Percentiles rank a stretch among this genome's conserved stretches.
These are phyloP conservation scores for Zaprionus gabonicus DNA, from an alignment of 1,140 invertebrate genomes.

Conservation along the genomic window DNA sequence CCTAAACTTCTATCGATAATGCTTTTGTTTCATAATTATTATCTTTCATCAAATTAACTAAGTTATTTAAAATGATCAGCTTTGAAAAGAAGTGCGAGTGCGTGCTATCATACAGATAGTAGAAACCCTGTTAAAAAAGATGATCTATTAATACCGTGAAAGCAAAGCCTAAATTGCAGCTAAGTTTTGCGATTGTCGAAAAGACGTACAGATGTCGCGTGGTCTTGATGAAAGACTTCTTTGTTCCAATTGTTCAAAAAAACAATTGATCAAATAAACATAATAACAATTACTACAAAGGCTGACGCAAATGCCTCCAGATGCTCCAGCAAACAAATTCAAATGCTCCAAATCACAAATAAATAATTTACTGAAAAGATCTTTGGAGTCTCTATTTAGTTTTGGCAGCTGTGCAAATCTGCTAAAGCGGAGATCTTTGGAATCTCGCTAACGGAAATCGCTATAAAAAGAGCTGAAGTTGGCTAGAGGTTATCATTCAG, in stretches of 20 bases:
- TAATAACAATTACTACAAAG: background rate
- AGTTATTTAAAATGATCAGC: too few relatives aligned
- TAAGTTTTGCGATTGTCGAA: background rate
- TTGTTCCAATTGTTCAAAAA: background rate
- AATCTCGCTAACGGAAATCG: slow-evolving; percentile 23
- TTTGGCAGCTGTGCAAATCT: background rate
- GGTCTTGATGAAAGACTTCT: background rate
- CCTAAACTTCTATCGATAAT: too few relatives aligned
- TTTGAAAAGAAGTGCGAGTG: too few relatives aligned
- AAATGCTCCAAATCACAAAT: background rate
- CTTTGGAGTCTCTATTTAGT: background rate
- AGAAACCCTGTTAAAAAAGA: too few relatives aligned
- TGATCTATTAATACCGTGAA: too few relatives aligned
- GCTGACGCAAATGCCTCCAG: background rate
- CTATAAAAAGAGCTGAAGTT: slow-evolving; percentile 8
- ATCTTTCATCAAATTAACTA: too few relatives aligned
- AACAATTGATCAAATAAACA: slow-evolving; percentile 12
- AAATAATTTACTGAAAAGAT: background rate
- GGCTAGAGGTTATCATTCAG: background rate
- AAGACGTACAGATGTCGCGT: background rate
- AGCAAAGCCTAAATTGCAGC: background rate
- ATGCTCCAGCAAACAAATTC: background rate
- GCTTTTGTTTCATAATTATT: too few relatives aligned
- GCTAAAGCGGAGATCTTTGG: background rate
- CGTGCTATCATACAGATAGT: too few relatives aligned